phyloP scores from a whole-genome alignment of 2,797 vertebrate species.

The Takifugu rubripes region DNA sequence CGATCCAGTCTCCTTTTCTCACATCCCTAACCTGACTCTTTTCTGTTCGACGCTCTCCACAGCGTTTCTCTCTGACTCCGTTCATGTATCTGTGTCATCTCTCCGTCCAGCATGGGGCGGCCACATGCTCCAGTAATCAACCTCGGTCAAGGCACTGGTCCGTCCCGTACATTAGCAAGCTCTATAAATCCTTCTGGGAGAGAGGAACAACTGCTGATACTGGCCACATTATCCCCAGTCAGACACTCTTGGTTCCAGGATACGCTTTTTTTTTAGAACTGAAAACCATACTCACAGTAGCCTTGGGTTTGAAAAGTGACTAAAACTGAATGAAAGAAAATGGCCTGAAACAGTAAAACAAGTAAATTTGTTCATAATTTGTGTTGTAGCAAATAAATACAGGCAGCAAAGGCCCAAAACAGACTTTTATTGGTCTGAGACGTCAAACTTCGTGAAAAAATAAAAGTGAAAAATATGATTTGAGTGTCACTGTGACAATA shows the following conservation, averaged over 20 bases:
- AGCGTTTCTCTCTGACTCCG: constrained; percentile 5
- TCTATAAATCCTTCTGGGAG: constrained; percentile 50
- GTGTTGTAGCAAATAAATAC: too few relatives aligned
- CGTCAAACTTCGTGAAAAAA: too few relatives aligned
- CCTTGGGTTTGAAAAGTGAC: too few relatives aligned
- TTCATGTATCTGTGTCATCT: constrained; percentile 49
- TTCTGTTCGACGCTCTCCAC: neutral
- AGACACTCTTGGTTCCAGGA: neutral
- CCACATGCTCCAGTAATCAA: constrained; percentile 78
- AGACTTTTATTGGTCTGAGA: too few relatives aligned
- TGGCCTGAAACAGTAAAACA: too few relatives aligned
- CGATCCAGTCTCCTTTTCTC: neutral
- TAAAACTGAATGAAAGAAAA: too few relatives aligned
- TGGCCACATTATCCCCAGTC: neutral
- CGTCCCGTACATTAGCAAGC: constrained; percentile 56
- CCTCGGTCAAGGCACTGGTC: constrained; percentile 49
- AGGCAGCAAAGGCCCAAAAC: too few relatives aligned
- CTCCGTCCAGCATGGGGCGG: constrained; percentile 55
- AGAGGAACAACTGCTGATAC: neutral
- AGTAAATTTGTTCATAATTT: too few relatives aligned
- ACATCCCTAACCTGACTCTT: neutral
- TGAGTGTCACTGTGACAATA: too few relatives aligned
- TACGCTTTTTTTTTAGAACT: too few relatives aligned
- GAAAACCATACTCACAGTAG: too few relatives aligned
- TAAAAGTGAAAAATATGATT: too few relatives aligned